Evolutionary conservation across 1,140 invertebrate species (phyloP), one percentile per base, ranked within the genome.

Genomic region (Atta texana): DNA sequence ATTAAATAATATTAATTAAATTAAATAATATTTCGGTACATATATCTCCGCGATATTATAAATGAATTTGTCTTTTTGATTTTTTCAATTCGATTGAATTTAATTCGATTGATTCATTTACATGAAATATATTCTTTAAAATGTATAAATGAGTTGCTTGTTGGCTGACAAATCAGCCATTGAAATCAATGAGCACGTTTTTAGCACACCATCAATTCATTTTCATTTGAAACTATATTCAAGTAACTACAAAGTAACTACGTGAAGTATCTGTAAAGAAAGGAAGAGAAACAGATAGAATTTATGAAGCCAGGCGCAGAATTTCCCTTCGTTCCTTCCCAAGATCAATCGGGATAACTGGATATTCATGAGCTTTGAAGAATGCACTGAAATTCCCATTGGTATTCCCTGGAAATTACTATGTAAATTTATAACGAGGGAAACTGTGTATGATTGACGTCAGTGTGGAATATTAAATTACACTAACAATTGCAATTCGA

Each of bases 21-120:
- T 90, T 57, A 89, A 89, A 89, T 82, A 87, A 71, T 21, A 68
- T 69, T 14, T 21, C 39, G 49, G 21, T 44, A 77, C 34, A 31
- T 61, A 8, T 75, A 51, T 64, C 28, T 44, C 21, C n/a, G 49
- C 72, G 69, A 3, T 75, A 24, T 14, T 55, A 10, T 39, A 44
- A 44, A 14, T 28, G 34, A 31, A n/a, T n/a, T 55, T 49, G 18
- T 53, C 1, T 49, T 16, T 21, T 3, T 10, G 7, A 66, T 21
- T 7, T 2, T 49, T 31, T 5, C 2, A 21, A 8, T 39, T 8
- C 18, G 14, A 34, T 66, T 28, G 3, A 51, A 18, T 28, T 63
- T 69, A 24, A 39, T n/a, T 21, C 10, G 10, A 2, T 24, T 24
- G 24, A 61, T n/a, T n/a, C n/a, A 68, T 69, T 51, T 24, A 16